Base-by-base conservation (phyloP, 2,113 vertebrate genomes). In the Cyrtonyx montezumae region DNA sequence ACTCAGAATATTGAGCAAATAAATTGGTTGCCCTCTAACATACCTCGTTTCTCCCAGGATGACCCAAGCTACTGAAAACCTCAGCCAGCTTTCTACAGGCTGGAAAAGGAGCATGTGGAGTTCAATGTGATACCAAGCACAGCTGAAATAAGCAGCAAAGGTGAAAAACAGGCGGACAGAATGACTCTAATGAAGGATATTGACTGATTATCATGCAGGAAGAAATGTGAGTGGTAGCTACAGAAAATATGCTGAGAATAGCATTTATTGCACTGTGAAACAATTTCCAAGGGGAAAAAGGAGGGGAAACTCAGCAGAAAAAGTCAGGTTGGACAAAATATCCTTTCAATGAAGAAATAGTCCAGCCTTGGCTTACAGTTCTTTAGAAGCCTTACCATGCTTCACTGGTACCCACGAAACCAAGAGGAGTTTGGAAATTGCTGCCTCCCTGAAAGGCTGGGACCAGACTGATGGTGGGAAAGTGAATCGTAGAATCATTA, bases 1-100 rank as follows among this genome's bases (percentile, higher is more conserved):
- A 83, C 83, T 65, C 53, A 7, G 96, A 96, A 96, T 91, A 91
- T 79, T 88, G 91, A 96, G 84, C 70, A 94, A 97, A 91, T 91
- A 94, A 94, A 96, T 94, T 91, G 94, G 84, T 67, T 94, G 88
- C 83, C 90, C 91, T 95, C 94, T 87, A 90, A 87, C 66, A 69
- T 34, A 80, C 40, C 56, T 79, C 49, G 83, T 77, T 81, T 84
- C 82, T 90, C 91, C 76, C 85, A 48, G 15, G 85, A 81, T 53
- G 77, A 93, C 69, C 89, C 89, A 61, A 30, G 76, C 43, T 66
- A 20, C 79, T 59, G 87, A 79, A 87, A 91, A 96, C 83, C 58
- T 90, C 94, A 95, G 92, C 79, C 85, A 88, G 77, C 59, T 81
- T 96, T 91, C 89, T 74, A 8, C 53, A 87, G 40, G 8, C 74